phyloP scores from a whole-genome alignment of 2,888 invertebrate species.

The Pachycephus smyrnensis region DNA sequence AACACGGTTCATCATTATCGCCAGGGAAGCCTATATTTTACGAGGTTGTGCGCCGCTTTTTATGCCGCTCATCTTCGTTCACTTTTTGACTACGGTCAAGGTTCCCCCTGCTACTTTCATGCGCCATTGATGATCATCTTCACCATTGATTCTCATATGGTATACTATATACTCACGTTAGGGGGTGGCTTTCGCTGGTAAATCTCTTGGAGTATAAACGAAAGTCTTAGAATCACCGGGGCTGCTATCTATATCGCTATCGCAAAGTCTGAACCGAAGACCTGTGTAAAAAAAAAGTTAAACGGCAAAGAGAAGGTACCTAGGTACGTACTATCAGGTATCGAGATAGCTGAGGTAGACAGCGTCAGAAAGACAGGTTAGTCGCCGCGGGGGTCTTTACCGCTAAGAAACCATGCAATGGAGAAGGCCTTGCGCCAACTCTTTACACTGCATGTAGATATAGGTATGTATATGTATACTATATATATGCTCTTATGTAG shows the following conservation, averaged over 20 bases:
- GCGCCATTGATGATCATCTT: not conserved
- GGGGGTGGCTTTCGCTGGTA: not conserved
- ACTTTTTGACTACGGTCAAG: not conserved
- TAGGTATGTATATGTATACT: not conserved
- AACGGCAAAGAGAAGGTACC: not conserved
- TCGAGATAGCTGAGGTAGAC: not conserved
- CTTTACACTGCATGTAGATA: constrained; percentile 15
- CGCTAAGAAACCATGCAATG: constrained; percentile 47
- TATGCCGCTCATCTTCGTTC: not conserved
- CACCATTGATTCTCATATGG: not conserved
- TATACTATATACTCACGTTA: not conserved
- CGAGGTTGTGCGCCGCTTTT: constrained; percentile 19
- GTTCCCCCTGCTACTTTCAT: not conserved
- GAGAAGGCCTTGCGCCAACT: constrained; percentile 25
- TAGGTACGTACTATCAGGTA: not conserved
- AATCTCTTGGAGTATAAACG: not conserved
- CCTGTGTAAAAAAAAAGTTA: not conserved
- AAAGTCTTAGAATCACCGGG: not conserved
- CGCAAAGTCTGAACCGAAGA: not conserved
- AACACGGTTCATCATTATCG: constrained; percentile 65
- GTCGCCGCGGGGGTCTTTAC: constrained; percentile 63
- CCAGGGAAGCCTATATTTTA: constrained; percentile 55
- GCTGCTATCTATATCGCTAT: not conserved
- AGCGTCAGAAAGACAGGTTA: constrained; percentile 65
- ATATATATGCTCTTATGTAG: not conserved